phyloP scores from a whole-genome alignment of 2,113 vertebrate species.

The Hyperopisus bebe region DNA sequence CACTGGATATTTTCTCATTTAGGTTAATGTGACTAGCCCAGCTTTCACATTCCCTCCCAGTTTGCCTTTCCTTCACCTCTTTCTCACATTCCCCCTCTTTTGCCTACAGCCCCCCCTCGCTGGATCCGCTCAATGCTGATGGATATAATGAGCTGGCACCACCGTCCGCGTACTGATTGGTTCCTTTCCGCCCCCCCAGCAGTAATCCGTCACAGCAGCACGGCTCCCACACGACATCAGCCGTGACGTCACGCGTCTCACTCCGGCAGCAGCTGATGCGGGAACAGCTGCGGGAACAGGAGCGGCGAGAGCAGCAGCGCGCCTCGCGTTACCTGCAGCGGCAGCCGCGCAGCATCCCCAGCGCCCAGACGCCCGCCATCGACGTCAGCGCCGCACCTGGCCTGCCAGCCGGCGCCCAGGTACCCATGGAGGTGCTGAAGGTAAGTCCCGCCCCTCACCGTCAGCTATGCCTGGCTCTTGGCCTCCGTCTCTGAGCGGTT shows the following conservation, averaged over 20 bases:
- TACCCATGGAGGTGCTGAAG: slow-evolving; percentile 83
- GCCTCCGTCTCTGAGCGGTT: background rate
- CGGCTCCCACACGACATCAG: slow-evolving; percentile 70
- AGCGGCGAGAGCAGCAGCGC: slow-evolving; percentile 70
- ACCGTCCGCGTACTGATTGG: slow-evolving; percentile 4
- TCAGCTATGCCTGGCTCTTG: no score
- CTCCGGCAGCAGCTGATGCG: slow-evolving; percentile 73
- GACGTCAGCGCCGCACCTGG: slow-evolving; percentile 65
- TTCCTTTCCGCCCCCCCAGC: slow-evolving; percentile 38
- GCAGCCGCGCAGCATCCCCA: slow-evolving; percentile 50
- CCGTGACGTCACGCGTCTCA: slow-evolving; percentile 72
- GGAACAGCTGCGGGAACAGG: slow-evolving; percentile 73
- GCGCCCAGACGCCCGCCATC: slow-evolving; percentile 64
- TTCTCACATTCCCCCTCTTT: background rate
- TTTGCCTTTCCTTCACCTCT: background rate
- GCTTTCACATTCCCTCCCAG: background rate
- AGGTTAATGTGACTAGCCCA: background rate
- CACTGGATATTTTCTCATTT: background rate
- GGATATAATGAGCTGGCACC: slow-evolving; percentile 27
- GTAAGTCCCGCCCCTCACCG: slow-evolving; percentile 49
- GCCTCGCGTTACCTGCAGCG: slow-evolving; percentile 66
- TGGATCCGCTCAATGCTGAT: slow-evolving; percentile 61
- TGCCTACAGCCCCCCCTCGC: background rate
- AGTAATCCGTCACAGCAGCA: slow-evolving; percentile 73
- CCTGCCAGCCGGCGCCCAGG: slow-evolving; percentile 62